Percentiles rank a stretch among this genome's conserved stretches.
Conservation (phyloP, 2,888 invertebrate genomes). For the Acronicta psi region DNA sequence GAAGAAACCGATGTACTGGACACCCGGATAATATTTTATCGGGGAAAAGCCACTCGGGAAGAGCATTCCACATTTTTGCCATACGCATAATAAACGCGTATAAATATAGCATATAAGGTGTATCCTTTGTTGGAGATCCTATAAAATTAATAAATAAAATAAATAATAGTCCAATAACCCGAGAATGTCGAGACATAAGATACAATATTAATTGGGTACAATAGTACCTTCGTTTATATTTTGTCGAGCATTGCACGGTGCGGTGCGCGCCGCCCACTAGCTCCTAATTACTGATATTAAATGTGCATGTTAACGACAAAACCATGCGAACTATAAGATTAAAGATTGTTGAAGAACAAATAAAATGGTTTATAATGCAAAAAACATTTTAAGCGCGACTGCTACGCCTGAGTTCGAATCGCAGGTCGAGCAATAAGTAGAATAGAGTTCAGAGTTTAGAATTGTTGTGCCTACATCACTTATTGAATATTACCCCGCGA, state of each 20-base stretch:
- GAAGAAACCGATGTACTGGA: too few relatives aligned
- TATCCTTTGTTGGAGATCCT: too few relatives aligned
- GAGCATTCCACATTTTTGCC: too few relatives aligned
- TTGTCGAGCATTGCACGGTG: slow-evolving; percentile 4
- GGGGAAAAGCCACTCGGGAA: too few relatives aligned
- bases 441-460: too few relatives aligned
- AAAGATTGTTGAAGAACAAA: background rate
- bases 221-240: background rate
- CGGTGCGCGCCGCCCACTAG: slow-evolving; percentile 2
- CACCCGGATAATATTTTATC: too few relatives aligned
- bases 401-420: too few relatives aligned
- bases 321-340: slow-evolving; percentile 18
- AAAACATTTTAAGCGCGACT: background rate
- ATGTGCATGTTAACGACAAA: slow-evolving; percentile 15
- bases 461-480: too few relatives aligned
- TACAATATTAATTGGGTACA: slow-evolving; percentile 9
- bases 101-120: too few relatives aligned
- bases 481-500: too few relatives aligned
- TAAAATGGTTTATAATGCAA: background rate
- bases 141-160: background rate
- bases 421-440: too few relatives aligned
- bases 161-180: background rate
- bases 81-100: too few relatives aligned
- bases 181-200: background rate
- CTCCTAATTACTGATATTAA: slow-evolving; percentile 29